These are phyloP conservation scores for Campaea margaritaria DNA, from an alignment of 2,888 invertebrate genomes.

Conservation along the genomic window DNA sequence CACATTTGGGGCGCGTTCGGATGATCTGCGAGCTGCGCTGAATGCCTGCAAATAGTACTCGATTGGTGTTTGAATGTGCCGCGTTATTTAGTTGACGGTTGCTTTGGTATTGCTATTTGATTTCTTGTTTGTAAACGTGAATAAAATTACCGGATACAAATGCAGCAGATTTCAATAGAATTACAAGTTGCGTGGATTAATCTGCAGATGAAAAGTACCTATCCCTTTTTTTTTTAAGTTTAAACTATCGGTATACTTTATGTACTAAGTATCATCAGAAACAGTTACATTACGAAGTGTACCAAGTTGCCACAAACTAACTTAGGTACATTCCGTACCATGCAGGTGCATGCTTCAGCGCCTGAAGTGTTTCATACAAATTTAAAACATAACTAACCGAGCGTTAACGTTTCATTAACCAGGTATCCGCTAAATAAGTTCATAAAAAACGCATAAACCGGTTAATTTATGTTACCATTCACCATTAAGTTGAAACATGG, in stretches of 20 bases:
- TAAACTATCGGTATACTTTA: too few species aligned
- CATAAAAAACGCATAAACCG: constrained; percentile 44
- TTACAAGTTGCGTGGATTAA: too few species aligned
- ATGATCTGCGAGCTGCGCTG: background rate
- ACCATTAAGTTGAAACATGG: constrained; percentile 41
- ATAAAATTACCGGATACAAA: too few species aligned
- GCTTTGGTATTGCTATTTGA: background rate
- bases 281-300: too few species aligned
- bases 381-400: constrained; percentile 11
- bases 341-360: too few species aligned
- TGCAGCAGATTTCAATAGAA: too few species aligned
- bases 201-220: too few species aligned
- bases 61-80: constrained; percentile 6
- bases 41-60: background rate
- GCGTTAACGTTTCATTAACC: constrained; percentile 28
- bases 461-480: constrained; percentile 42
- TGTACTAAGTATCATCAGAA: too few species aligned
- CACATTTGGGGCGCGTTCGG: background rate
- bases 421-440: constrained; percentile 43
- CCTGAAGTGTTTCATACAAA: background rate
- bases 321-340: too few species aligned
- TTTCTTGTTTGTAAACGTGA: too few species aligned
- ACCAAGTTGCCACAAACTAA: too few species aligned
- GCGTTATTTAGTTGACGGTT: background rate
- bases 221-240: too few species aligned